A percentile compares a stretch with the other conserved stretches of the same genome.
Conservation (phyloP, 1,140 invertebrate species). For the Gyrodactylus salaris region DNA sequence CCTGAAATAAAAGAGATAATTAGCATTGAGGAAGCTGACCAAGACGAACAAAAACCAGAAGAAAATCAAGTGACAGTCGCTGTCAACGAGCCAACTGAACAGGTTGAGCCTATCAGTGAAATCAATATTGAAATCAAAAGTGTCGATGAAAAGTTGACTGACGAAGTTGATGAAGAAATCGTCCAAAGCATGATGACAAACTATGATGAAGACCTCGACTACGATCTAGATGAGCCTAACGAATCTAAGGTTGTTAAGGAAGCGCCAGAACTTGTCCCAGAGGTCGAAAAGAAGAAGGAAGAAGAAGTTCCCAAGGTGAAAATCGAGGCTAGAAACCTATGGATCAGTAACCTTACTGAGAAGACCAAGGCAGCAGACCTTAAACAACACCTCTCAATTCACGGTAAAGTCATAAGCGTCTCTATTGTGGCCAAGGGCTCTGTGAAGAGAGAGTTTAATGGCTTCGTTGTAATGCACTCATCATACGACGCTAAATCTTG, state of each 20-base stretch:
- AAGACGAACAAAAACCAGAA: background rate
- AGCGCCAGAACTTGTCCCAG: background rate
- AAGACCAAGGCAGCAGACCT: background rate
- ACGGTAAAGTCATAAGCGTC: background rate
- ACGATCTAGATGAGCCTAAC: background rate
- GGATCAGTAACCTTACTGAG: background rate
- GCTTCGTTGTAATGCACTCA: background rate
- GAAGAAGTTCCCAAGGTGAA: background rate
- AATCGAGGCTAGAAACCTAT: background rate
- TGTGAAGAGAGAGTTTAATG: background rate
- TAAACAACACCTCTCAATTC: background rate
- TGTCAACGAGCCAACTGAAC: background rate
- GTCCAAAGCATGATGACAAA: background rate
- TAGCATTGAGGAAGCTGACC: background rate
- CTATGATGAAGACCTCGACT: background rate
- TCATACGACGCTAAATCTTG: background rate
- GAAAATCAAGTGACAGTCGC: too few relatives aligned
- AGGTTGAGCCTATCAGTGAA: background rate
- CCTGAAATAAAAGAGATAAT: background rate
- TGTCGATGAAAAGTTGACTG: too few relatives aligned
- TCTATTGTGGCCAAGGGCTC: background rate
- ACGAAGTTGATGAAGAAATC: background rate
- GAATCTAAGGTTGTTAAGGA: too few relatives aligned
- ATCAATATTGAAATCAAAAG: background rate
- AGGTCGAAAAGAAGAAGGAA: background rate